Evolutionary conservation across 2,888 invertebrate genomes (phyloP).

Genomic region (Macaria liturata): DNA sequence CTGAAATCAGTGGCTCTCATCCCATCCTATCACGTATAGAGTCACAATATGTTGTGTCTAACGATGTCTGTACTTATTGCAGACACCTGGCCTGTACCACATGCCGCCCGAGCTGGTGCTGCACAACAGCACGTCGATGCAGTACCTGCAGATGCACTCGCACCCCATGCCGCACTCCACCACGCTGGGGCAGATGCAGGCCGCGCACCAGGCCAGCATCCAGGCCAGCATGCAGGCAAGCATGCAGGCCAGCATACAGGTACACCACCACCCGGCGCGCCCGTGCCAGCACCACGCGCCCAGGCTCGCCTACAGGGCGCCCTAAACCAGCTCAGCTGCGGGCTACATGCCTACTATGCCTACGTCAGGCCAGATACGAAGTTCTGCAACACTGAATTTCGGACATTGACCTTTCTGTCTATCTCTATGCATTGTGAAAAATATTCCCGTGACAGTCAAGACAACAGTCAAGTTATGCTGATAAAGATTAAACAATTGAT

Average conservation of each 20-base stretch:
- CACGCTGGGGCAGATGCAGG: constrained; percentile 41
- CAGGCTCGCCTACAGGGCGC: constrained; percentile 48
- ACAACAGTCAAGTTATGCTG: too few relatives aligned
- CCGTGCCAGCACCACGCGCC: constrained; percentile 60
- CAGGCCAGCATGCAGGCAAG: constrained; percentile 16
- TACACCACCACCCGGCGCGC: constrained; percentile 28
- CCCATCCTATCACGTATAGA: too few relatives aligned
- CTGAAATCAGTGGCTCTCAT: too few relatives aligned
- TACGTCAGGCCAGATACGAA: too few relatives aligned
- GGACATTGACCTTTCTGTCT: too few relatives aligned
- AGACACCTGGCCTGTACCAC: constrained; percentile 76
- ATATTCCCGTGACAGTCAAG: too few relatives aligned
- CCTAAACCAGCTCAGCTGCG: constrained; percentile 33
- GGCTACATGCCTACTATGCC: too few relatives aligned
- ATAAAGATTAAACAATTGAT: too few relatives aligned
- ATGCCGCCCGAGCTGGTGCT: constrained; percentile 78
- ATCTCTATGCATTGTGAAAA: too few relatives aligned
- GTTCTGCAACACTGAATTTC: too few relatives aligned
- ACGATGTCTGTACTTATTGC: constrained; percentile 21
- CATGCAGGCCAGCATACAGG: constrained; percentile 7
- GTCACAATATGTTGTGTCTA: too few relatives aligned
- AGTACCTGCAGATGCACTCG: constrained; percentile 69
- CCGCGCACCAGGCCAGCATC: constrained; percentile 44
- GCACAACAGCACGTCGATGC: constrained; percentile 72
- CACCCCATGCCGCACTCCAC: constrained; percentile 54